Base-by-base conservation (phyloP, 2,113 vertebrate genomes). In the Pongo abelii region DNA sequence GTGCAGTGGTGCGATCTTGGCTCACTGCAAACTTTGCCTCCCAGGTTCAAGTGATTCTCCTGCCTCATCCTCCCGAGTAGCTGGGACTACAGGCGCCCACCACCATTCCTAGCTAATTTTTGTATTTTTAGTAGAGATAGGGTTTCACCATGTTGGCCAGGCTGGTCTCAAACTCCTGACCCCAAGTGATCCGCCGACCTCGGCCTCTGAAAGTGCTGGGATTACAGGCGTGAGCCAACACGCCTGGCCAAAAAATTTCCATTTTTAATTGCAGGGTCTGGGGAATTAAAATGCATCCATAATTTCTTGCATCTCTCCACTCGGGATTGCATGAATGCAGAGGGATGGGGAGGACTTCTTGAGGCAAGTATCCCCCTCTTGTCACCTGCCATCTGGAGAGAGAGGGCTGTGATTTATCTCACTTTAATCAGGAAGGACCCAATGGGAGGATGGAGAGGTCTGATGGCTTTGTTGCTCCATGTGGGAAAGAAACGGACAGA, bases 371-470 rank as follows among this genome's bases (percentile, higher is more conserved):
- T 61, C 43, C 6, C 74, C 64, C 1, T 0, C 30, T 50, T 84
- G 22, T 72, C 50, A 55, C 22, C 48, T 90, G 67, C 72, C 59
- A 67, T 87, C n/a, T 59, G 72, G 61, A 95, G 88, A 61, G 55
- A 81, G 91, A 72, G 22, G 35, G 35, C 38, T 89, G 30, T 85
- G 88, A n/a, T 92, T 93, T 95, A 75, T 87, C 50, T 93, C 50
- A 67, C n/a, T 52, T 38, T 89, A 74, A 72, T 40, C 23, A 59
- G n/a, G 55, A 90, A 79, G 16, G 30, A 89, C 38, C 81, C 57
- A 23, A 86, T 16, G 46, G 32, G 11, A 74, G 23, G 10, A 20
- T 18, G 20, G 61, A 20, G 38, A 18, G 8, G 9, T 32, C 59
- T 50, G 27, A 83, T 91, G 83, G 64, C 57, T 91, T 91, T 84